Evolutionary conservation across 2,797 vertebrate species (phyloP).

Genomic region (Pipistrellus kuhlii): DNA sequence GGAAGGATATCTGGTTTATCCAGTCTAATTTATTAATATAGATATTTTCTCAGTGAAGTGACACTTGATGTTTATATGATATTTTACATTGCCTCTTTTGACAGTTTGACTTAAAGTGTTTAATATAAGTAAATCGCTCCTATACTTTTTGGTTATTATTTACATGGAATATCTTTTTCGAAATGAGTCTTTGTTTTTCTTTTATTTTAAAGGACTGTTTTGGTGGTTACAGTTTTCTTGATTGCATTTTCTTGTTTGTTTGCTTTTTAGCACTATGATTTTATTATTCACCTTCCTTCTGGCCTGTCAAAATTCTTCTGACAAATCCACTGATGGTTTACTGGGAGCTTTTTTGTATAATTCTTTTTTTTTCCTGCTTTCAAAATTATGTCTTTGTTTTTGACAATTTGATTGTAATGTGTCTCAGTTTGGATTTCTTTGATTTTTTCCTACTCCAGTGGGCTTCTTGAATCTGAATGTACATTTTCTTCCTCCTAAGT

Average conservation of each 20-base stretch:
- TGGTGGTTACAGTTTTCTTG: background rate
- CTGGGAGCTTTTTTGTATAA: too few relatives aligned
- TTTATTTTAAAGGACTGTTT: background rate
- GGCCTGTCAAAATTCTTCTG: background rate
- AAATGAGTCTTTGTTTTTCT: background rate
- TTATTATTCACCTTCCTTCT: background rate
- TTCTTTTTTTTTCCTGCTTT: too few relatives aligned
- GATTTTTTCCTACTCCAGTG: too few relatives aligned
- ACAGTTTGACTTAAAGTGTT: background rate
- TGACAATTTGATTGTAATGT: too few relatives aligned
- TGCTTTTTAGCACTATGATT: background rate
- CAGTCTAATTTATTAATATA: too few relatives aligned
- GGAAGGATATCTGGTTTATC: too few relatives aligned
- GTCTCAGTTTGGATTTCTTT: too few relatives aligned
- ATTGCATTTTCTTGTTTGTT: background rate
- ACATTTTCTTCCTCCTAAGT: background rate
- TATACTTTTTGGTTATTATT: background rate
- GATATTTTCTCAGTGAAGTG: background rate
- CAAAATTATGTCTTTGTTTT: too few relatives aligned
- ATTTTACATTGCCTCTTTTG: background rate
- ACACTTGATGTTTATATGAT: background rate
- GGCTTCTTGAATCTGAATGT: too few relatives aligned
- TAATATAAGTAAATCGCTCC: background rate
- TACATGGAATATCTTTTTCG: too few relatives aligned
- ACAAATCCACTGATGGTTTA: background rate